Evolutionary conservation across 2,888 invertebrate species (phyloP).

Genomic region (Microplitis deprimator): DNA sequence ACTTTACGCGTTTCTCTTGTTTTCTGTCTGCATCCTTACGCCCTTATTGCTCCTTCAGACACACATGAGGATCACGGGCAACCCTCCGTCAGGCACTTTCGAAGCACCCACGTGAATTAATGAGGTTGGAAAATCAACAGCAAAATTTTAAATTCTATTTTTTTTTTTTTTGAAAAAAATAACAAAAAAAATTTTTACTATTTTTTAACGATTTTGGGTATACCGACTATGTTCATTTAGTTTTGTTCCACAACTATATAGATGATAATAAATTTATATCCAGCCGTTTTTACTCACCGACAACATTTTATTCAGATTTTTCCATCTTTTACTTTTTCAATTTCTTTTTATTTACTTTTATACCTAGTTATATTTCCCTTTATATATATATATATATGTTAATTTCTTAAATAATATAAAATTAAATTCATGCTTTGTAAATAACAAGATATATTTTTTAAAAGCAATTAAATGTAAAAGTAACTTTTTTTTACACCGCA

Average conservation of each 20-base stretch:
- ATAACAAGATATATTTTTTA: background rate
- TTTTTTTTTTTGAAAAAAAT: background rate
- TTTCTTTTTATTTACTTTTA: conserved; percentile 6
- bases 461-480: background rate
- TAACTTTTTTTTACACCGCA: background rate
- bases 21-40: conserved; percentile 14
- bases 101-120: conserved; percentile 35
- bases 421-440: background rate
- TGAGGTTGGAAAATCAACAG: conserved; percentile 24
- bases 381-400: background rate
- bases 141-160: background rate
- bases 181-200: too few relatives aligned
- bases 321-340: background rate
- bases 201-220: background rate
- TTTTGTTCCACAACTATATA: background rate
- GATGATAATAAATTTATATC: conserved; percentile 29
- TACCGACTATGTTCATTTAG: background rate
- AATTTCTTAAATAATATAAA: background rate
- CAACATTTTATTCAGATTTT: conserved; percentile 5
- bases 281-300: background rate
- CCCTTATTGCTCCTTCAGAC: conserved; percentile 24
- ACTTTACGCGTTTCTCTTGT: background rate
- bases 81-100: background rate
- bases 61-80: conserved; percentile 10
- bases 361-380: conserved; percentile 11